Evolutionary conservation across 2,797 vertebrate genomes (phyloP).

Genomic region (Myotis daubentonii): DNA sequence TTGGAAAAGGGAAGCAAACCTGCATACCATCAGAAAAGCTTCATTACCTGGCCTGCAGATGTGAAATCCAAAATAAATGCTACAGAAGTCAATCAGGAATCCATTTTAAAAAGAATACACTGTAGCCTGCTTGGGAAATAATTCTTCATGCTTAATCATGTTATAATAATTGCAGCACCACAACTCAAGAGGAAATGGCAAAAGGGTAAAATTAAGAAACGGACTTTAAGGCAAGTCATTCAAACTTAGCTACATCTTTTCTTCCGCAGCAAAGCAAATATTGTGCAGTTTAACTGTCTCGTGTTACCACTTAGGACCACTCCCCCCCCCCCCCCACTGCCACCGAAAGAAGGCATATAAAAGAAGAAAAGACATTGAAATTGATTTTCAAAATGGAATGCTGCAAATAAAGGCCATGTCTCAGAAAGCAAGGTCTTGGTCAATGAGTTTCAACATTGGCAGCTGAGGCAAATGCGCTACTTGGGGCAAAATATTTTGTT

Average conservation of each 20-base stretch:
- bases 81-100: neutral
- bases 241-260: neutral
- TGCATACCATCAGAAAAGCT: neutral
- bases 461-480: neutral
- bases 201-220: conserved; percentile 38
- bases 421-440: conserved; percentile 14
- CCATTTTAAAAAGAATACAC: neutral
- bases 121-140: neutral
- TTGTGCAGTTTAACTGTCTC: neutral
- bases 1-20: neutral
- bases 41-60: neutral
- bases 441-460: neutral
- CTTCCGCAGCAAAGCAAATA: neutral
- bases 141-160: neutral
- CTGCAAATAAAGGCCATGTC: conserved; percentile 24
- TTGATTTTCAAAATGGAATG: conserved; percentile 38
- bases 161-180: neutral
- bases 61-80: conserved; percentile 40
- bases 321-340: neutral
- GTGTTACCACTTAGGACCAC: neutral
- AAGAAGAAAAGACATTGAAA: neutral
- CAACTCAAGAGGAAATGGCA: conserved; percentile 40
- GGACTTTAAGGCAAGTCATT: neutral
- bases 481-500: neutral
- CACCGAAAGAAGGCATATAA: neutral